phyloP scores from a whole-genome alignment of 2,888 invertebrate species.

The Hydrotaea cyrtoneurina region DNA sequence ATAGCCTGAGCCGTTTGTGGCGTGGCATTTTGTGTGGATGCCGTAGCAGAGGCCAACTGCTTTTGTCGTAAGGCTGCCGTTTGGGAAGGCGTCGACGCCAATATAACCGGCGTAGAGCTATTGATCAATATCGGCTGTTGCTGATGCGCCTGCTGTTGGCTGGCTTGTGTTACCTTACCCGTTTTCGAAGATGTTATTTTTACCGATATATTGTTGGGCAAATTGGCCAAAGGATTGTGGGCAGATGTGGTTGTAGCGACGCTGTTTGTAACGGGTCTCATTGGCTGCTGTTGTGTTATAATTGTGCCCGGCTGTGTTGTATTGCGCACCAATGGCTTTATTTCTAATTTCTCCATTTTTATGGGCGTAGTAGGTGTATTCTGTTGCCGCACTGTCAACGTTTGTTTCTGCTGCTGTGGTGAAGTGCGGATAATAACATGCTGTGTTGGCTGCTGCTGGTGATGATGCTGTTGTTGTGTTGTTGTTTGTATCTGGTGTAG shows the following conservation, averaged over 20 bases:
- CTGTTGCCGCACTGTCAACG: slow-evolving; percentile 66
- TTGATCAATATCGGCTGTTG: slow-evolving; percentile 78
- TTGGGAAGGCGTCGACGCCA: slow-evolving; percentile 75
- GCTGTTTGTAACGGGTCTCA: slow-evolving; percentile 54
- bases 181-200: slow-evolving; percentile 78
- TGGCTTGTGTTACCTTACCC: slow-evolving; percentile 68
- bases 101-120: slow-evolving; percentile 78
- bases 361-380: slow-evolving; percentile 72
- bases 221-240: slow-evolving; percentile 75
- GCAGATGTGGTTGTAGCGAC: slow-evolving; percentile 68
- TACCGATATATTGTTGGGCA: slow-evolving; percentile 79
- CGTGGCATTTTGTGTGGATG: slow-evolving; percentile 69
- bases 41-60: slow-evolving; percentile 68
- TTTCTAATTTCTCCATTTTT: slow-evolving; percentile 78
- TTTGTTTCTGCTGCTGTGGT: slow-evolving; percentile 70
- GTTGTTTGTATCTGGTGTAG: slow-evolving; percentile 70
- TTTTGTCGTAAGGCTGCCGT: slow-evolving; percentile 75
- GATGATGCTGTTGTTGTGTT: slow-evolving; percentile 67
- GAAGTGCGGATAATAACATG: slow-evolving; percentile 73
- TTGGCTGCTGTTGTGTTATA: slow-evolving; percentile 69
- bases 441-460: slow-evolving; percentile 71
- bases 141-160: slow-evolving; percentile 69
- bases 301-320: slow-evolving; percentile 67
- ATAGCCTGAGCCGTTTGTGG: slow-evolving; percentile 75
- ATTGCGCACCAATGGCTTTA: slow-evolving; percentile 74